Conservation (phyloP, 2,113 vertebrate species). For the Typhlomys cinereus region DNA sequence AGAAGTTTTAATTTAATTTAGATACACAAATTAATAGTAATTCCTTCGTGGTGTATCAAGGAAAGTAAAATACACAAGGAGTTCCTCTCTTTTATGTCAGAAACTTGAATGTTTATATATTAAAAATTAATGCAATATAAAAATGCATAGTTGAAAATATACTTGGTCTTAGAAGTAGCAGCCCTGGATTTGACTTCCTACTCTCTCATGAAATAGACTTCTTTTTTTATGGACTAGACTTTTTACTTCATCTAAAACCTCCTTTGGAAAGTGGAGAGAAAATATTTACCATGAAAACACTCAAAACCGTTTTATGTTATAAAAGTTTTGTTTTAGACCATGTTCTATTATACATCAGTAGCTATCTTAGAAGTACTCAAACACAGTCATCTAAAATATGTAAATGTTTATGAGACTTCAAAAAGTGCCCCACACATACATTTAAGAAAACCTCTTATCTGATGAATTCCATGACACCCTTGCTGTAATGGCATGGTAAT, state of each 20-base stretch:
- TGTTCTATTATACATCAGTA: constrained; percentile 3
- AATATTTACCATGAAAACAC: constrained; percentile 21
- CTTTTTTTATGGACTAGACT: background rate
- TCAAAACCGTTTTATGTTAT: constrained; percentile 21
- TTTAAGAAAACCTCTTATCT: constrained; percentile 40
- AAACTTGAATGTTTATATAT: background rate
- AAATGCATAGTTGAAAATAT: background rate
- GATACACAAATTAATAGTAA: background rate
- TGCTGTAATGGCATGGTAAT: background rate
- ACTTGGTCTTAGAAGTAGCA: background rate
- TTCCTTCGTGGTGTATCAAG: background rate
- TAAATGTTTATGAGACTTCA: constrained; percentile 61
- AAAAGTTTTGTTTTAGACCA: background rate
- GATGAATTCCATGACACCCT: constrained; percentile 13
- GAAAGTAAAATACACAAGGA: constrained; percentile 1
- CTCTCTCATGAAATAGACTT: background rate
- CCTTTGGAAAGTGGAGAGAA: background rate
- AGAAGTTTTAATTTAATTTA: constrained; percentile 19
- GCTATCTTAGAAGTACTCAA: constrained; percentile 38
- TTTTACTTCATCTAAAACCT: constrained; percentile 9
- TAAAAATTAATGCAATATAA: constrained; percentile 4
- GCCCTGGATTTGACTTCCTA: background rate
- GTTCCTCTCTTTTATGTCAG: background rate
- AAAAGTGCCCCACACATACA: background rate
- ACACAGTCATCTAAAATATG: constrained; percentile 35